These are phyloP conservation scores for Miichthys miiuy DNA, from an alignment of 2,797 vertebrate genomes.

Conservation along the genomic window DNA sequence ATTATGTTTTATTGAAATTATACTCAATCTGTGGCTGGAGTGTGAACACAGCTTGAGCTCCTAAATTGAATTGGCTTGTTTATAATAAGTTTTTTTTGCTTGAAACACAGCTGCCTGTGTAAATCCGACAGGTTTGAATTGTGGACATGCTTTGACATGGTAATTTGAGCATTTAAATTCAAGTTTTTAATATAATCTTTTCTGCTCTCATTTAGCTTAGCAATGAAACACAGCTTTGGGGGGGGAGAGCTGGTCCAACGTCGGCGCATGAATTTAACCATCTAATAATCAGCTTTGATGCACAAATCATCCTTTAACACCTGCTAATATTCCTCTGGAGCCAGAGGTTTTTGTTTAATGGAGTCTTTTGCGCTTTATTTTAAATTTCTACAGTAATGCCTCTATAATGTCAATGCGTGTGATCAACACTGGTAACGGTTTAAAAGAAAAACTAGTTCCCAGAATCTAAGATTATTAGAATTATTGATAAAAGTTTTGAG, in stretches of 20 bases:
- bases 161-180: slow-evolving; percentile 25
- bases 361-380: slow-evolving; percentile 20
- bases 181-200: slow-evolving; percentile 28
- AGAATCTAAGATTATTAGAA: slow-evolving; percentile 55
- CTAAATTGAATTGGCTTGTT: slow-evolving; percentile 25
- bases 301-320: slow-evolving; percentile 22
- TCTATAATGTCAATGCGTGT: slow-evolving; percentile 29
- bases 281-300: slow-evolving; percentile 33
- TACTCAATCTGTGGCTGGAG: slow-evolving; percentile 39
- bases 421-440: slow-evolving; percentile 30
- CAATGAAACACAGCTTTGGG: slow-evolving; percentile 36
- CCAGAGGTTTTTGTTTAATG: slow-evolving; percentile 19
- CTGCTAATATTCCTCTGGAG: slow-evolving; percentile 27
- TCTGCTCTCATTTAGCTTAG: slow-evolving; percentile 14
- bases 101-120: slow-evolving; percentile 33
- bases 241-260: slow-evolving; percentile 5
- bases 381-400: slow-evolving; percentile 26
- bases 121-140: slow-evolving; percentile 35
- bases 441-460: slow-evolving; percentile 80
- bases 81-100: slow-evolving; percentile 25
- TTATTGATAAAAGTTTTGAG: slow-evolving; percentile 78
- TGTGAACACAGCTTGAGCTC: slow-evolving; percentile 44
- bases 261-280: slow-evolving; percentile 38
- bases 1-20: slow-evolving; percentile 53
- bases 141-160: slow-evolving; percentile 5